Base-by-base conservation (phyloP, 2,113 vertebrate genomes). In the Misgurnus mizolepis region DNA sequence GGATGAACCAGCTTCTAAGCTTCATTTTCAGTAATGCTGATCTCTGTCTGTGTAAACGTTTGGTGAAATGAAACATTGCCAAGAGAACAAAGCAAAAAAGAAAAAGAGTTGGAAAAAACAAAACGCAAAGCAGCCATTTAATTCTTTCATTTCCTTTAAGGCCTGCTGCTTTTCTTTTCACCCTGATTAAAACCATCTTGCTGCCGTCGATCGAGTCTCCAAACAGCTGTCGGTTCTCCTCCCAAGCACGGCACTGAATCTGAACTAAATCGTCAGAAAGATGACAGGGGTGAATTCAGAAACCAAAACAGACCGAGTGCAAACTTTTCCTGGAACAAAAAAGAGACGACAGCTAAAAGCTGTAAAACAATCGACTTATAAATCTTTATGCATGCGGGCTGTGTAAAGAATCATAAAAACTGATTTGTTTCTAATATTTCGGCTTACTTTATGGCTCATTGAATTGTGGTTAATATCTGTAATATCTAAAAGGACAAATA, bases 91-190 rank as follows among this genome's bases (percentile, higher is more conserved):
- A 58, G 22, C 17, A 41, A 80, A 67, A 49, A 15, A n/a, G 1
- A 53, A 61, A 53, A 67, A 45, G 34, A 40, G 58, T 55, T 14
- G 71, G 50, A 41, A 65, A 80, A 82, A 84, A 87, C 82, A 53
- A 53, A 88, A 88, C 83, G 83, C 85, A 88, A 91, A 89, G 83
- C 82, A 85, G 80, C 84, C 82, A 49, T 87, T 89, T 89, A 78
- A 89, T 89, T 87, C 78, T 87, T 88, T 89, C 82, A 89, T 90
- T 91, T 90, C 87, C 88, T 85, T 64, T 72, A 75, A 74, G 2
- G 78, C 76, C 82, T 67, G 60, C 82, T 11, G 43, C 80, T 60
- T 70, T 77, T 83, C 83, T 85, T 85, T 61, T 58, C 78, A 47
- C 6, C 7, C 81, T 90, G 88, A 91, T 88, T 87, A 85, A 82